A percentile compares a stretch with the other conserved stretches of the same genome.
Conservation (phyloP, 1,140 invertebrate genomes). For the Mizuhopecten yessoensis region DNA sequence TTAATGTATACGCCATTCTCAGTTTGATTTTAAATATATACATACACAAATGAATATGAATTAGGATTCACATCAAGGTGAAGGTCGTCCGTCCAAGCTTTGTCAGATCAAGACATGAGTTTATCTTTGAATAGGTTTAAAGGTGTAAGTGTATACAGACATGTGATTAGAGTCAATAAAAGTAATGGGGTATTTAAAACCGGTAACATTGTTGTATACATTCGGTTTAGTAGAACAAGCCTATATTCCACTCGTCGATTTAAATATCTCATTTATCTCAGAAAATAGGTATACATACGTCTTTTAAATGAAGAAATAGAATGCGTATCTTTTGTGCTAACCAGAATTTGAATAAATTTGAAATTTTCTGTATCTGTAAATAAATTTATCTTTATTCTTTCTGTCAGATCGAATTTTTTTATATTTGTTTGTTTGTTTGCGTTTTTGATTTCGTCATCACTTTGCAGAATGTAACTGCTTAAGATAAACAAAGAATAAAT, state of each 20-base stretch:
- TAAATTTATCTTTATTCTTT: too few relatives aligned
- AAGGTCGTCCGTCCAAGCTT: neutral
- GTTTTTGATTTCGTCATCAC: too few relatives aligned
- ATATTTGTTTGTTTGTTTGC: too few relatives aligned
- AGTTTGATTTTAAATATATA: neutral
- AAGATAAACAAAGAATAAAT: too few relatives aligned
- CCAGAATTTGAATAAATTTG: too few relatives aligned
- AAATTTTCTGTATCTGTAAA: too few relatives aligned
- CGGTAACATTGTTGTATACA: neutral
- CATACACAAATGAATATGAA: slow-evolving; percentile 7
- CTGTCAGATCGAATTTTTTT: too few relatives aligned
- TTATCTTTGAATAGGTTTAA: neutral
- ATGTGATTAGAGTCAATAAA: neutral
- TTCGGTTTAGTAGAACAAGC: neutral
- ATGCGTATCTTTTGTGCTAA: too few relatives aligned
- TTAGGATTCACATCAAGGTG: neutral
- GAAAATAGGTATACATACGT: too few relatives aligned
- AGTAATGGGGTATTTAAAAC: neutral
- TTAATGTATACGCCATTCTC: neutral
- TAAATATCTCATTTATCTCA: neutral
- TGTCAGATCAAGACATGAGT: neutral
- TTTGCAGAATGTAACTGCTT: too few relatives aligned
- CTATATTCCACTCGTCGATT: neutral
- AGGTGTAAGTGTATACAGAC: neutral
- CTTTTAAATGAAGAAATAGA: too few relatives aligned